These are phyloP conservation scores for Helicolenus hilgendorfi DNA, from an alignment of 2,797 vertebrate genomes.

Conservation along the genomic window DNA sequence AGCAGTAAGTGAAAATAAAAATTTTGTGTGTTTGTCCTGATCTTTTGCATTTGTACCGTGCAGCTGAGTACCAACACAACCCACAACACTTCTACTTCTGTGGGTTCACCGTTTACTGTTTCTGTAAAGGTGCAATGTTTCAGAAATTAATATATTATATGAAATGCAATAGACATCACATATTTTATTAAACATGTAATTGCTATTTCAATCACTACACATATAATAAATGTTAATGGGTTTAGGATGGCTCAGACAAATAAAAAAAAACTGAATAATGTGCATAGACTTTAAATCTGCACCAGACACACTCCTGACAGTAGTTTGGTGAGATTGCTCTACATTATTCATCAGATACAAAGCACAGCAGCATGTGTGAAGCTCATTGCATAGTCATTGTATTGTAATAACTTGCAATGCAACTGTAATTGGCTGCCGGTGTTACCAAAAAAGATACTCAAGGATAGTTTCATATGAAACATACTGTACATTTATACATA, in stretches of 20 bases:
- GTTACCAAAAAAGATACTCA: background rate
- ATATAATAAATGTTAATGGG: background rate
- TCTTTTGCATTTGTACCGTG: slow-evolving; percentile 7
- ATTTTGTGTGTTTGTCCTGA: slow-evolving; percentile 31
- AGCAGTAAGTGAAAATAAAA: slow-evolving; percentile 59
- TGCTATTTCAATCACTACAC: background rate
- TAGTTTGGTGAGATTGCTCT: background rate
- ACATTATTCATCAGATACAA: slow-evolving; percentile 4
- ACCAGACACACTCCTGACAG: background rate
- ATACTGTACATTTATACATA: background rate
- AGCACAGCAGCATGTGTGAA: background rate
- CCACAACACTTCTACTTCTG: background rate
- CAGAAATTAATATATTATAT: background rate
- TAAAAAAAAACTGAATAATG: background rate
- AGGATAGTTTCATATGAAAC: background rate
- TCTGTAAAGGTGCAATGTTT: background rate
- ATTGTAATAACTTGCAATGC: background rate
- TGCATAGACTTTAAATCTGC: background rate
- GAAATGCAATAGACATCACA: background rate
- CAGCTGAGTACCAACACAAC: background rate
- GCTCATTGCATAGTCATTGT: background rate
- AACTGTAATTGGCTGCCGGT: background rate
- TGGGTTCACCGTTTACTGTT: background rate
- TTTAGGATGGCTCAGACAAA: background rate
- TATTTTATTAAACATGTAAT: background rate